Base-by-base conservation (phyloP, 2,797 vertebrate genomes). In the Macrochelys suwanniensis region DNA sequence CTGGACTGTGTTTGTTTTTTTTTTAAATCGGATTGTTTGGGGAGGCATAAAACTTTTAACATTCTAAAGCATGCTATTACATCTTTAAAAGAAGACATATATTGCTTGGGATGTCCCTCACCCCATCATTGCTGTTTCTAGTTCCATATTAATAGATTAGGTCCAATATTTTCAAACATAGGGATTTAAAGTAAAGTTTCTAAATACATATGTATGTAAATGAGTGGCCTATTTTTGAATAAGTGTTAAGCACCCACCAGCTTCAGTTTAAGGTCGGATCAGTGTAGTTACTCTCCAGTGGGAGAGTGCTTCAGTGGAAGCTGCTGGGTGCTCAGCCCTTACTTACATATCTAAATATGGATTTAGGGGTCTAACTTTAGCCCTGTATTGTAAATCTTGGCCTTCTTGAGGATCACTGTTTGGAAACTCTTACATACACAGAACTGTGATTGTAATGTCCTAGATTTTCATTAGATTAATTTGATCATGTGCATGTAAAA, bases 401-500 rank as follows among this genome's bases (percentile, higher is more conserved):
- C 28, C 59, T 65, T n/a, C 33, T 53, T 51, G 49, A 71, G 15
- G 59, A 12, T 80, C 86, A 51, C 76, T 56, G 47, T 45, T 76
- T 92, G 65, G 82, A 92, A 90, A 94, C 82, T 83, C 21, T 94
- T 92, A 86, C 42, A 61, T 51, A 25, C 84, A 57, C 19, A 83
- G 81, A 85, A 51, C 54, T 47, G 0, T 25, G 84, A 87, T 65
- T 65, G 10, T 59, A 59, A 53, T 92, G 21, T 86, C 83, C 88
- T 59, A 59, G 0, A 71, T 88, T 96, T 89, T 76, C 50, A 71
- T 88, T n/a, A 6, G 85, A 84, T 94, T 56, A 28, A 17, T 84
- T 68, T 13, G 13, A 88, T 81, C 65, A 74, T 79, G 45, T 54
- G 37, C 51, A 68, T 90, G 57, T 54, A 83, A 89, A 90, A 82